Evolutionary conservation across 2,888 invertebrate species (phyloP), one percentile per base, ranked within the genome.

Genomic region (Yponomeuta sedellus): DNA sequence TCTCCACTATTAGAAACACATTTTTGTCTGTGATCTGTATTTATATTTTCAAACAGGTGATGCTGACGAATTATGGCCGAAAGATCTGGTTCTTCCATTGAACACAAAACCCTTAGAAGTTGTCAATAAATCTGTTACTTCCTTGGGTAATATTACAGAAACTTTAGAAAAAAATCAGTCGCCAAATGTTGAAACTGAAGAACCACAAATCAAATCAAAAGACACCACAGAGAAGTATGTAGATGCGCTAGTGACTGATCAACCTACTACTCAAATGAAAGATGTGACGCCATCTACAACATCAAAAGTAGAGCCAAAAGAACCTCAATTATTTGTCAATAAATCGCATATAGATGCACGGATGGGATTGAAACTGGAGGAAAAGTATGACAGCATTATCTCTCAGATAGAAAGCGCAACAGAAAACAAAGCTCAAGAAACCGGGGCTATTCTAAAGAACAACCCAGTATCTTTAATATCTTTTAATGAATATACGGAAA

Each of bases 31-130:
- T 44, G 10, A 44, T 10, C 12, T 10, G 44, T 44, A 12, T 12
- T 44, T 44, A 8, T 52, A 5, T 52, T n/a, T 34, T 16, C 25
- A n/a, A 10, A 67, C 66, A 88, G 89, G 80, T 74, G 70, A 78
- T 61, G 85, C 78, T 57, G 87, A 90, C 70, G 90, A 90, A 73
- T 66, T 73, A 40, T 90, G 90, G 90, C 89, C 89, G 16, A 6
- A 34, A 34, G 70, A 69, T 64, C 74, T 83, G 66, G 70, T 79
- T 25, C 39, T 69, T 66, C 70, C 56, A 34, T 6, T 34, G 34
- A 34, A 34, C 74, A 80, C 11, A 86, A 79, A 75, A 70, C 79
- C 16, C 82, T 79, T 68, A 74, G 77, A 68, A 83, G 79, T 8
- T 71, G 79, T 82, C 44, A 80, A 74, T 69, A 85, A 81, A 72